A percentile compares a stretch with the other conserved stretches of the same genome.
Evolutionary conservation across 1,140 invertebrate species (phyloP).

Genomic region (Monomorium pharaonis): DNA sequence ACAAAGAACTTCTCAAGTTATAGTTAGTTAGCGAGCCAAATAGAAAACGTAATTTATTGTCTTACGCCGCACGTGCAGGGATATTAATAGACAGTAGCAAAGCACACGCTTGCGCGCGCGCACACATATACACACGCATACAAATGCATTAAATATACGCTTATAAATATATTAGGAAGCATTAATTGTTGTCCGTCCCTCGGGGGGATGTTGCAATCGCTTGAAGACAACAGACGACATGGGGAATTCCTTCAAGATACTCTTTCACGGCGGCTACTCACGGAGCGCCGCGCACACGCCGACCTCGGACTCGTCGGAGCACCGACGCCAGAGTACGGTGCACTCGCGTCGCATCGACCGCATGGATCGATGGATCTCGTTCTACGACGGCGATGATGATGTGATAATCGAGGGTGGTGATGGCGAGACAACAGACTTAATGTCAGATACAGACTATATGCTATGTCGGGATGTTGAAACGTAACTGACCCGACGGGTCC

Average conservation of each 20-base stretch:
- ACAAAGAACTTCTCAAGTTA: neutral
- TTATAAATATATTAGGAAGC: neutral
- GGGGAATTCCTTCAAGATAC: neutral
- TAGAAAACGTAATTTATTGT: neutral
- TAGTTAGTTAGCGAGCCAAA: neutral
- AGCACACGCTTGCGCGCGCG: no score
- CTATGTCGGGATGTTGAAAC: neutral
- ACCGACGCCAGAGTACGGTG: constrained; percentile 30
- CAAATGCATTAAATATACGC: no score
- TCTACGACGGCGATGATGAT: no score
- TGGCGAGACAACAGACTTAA: neutral
- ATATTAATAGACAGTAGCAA: neutral
- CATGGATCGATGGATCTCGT: constrained; percentile 46
- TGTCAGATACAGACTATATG: neutral
- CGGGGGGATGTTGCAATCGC: no score
- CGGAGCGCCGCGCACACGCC: neutral
- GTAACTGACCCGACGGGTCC: neutral
- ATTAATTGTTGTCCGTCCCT: neutral
- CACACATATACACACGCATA: no score
- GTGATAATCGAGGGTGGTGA: neutral
- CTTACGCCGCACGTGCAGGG: neutral
- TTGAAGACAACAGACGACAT: neutral
- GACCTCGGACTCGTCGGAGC: neutral
- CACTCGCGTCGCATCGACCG: neutral
- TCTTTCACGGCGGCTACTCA: constrained; percentile 23